A percentile compares a stretch with the other conserved stretches of the same genome.
Evolutionary conservation across 2,113 vertebrate species (phyloP).

Genomic region (Tangachromis dhanisi): DNA sequence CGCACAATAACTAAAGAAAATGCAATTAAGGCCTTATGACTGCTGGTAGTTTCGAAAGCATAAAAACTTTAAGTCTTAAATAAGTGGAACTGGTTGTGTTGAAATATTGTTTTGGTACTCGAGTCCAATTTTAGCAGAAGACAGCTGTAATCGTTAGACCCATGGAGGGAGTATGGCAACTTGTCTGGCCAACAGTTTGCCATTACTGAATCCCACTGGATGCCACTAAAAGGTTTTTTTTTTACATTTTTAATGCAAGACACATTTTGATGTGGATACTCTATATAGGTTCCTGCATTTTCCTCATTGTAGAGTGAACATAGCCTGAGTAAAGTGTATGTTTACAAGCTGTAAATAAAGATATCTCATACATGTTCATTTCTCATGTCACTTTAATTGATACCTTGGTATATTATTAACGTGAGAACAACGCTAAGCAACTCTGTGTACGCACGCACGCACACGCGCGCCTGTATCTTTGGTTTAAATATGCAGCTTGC

Average conservation of each 20-base stretch:
- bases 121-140: background rate
- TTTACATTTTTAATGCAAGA: slow-evolving; percentile 45
- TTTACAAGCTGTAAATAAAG: slow-evolving; percentile 68
- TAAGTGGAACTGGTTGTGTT: background rate
- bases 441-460: background rate
- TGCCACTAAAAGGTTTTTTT: slow-evolving; percentile 35
- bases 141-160: background rate
- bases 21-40: slow-evolving; percentile 61
- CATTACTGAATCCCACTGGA: slow-evolving; percentile 32
- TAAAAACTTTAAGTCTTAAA: slow-evolving; percentile 19
- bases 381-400: slow-evolving; percentile 39
- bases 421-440: background rate
- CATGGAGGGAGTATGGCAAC: background rate
- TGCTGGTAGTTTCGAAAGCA: slow-evolving; percentile 10
- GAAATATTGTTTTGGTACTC: slow-evolving; percentile 3
- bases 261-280: background rate
- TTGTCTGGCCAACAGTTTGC: slow-evolving; percentile 22
- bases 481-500: background rate
- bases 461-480: background rate
- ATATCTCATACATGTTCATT: background rate
- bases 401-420: background rate
- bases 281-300: slow-evolving; percentile 9
- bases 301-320: slow-evolving; percentile 21
- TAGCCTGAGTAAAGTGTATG: slow-evolving; percentile 37
- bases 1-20: slow-evolving; percentile 15